These are phyloP conservation scores for Trachurus trachurus DNA, from an alignment of 2,797 vertebrate species.

Conservation along the genomic window DNA sequence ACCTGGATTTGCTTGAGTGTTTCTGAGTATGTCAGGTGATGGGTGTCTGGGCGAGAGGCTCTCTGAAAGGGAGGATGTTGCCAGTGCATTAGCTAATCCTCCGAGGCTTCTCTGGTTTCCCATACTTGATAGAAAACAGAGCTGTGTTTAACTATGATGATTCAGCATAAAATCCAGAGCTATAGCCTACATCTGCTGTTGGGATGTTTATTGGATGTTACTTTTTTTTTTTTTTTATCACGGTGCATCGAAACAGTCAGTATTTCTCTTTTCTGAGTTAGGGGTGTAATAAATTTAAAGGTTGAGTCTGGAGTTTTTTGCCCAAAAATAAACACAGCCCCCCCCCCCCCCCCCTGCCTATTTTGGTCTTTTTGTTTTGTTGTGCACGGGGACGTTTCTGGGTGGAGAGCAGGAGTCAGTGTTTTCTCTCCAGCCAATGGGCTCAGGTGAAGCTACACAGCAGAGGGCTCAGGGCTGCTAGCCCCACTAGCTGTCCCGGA, in stretches of 20 bases:
- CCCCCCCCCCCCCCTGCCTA: no score
- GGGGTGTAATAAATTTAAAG: neutral
- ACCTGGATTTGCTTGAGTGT: conserved; percentile 37
- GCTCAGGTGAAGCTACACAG: no score
- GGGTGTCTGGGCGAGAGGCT: conserved; percentile 39
- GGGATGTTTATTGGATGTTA: conserved; percentile 6
- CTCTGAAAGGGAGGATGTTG: conserved; percentile 48
- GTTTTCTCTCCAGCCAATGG: no score
- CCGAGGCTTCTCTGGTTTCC: conserved; percentile 67
- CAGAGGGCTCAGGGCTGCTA: no score
- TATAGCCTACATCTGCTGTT: neutral
- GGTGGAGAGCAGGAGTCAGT: no score
- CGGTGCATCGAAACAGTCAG: neutral
- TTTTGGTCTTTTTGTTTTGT: no score
- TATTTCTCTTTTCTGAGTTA: neutral
- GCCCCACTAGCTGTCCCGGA: no score
- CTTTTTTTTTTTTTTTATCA: neutral
- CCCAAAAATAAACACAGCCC: no score
- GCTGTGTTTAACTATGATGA: conserved; percentile 47
- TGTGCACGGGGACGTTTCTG: no score
- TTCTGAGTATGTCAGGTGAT: conserved; percentile 37
- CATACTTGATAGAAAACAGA: conserved; percentile 48
- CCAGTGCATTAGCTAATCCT: conserved; percentile 66
- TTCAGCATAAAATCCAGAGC: conserved; percentile 48
- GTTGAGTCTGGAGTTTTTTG: no score